Base-by-base conservation (phyloP, 2,113 vertebrate species). In the Prochilodus magdalenae region DNA sequence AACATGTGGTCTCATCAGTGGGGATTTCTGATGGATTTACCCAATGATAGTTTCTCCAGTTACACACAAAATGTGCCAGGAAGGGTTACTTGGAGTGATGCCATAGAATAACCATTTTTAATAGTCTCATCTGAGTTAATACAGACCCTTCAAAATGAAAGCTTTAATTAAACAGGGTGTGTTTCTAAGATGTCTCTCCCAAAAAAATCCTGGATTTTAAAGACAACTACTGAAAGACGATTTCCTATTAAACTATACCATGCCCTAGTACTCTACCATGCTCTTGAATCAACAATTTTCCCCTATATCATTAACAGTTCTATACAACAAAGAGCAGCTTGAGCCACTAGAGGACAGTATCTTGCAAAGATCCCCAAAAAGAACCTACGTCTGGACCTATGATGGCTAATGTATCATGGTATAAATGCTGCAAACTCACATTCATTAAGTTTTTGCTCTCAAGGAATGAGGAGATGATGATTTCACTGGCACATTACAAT, bases 391-490 rank as follows among this genome's bases (percentile, higher is more conserved):
- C 10, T 29, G 13, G 51, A 2, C 24, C 47, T 16, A 53, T 3
- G 29, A 85, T 5, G 33, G 80, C 27, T 69, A 59, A 83, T 86
- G 87, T 81, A 69, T 62, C 66, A 72, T 84, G 66, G 78, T 76
- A 49, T 24, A 83, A 55, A 69, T 60, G 51, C 69, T 75, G 36
- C 60, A 60, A 79, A 85, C 85, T 85, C 84, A 87, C 86, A 53
- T 89, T 89, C 74, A 89, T 91, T 84, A 83, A 76, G 71, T 29
- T 80, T 47, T 30, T 75, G 55, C 29, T 77, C 67, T 18, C 4
- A 7, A 22, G 18, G 57, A 77, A 22, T 14, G 30, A 55, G 20
- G 26, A 67, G 60, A 62, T 63, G 51, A 53, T 83, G 47, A 77
- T 49, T 30, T 24, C 27, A 63, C 53, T 77, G 57, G 44, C 40